phyloP scores from a whole-genome alignment of 2,113 vertebrate species.

The Andinoacara biseriatus region DNA sequence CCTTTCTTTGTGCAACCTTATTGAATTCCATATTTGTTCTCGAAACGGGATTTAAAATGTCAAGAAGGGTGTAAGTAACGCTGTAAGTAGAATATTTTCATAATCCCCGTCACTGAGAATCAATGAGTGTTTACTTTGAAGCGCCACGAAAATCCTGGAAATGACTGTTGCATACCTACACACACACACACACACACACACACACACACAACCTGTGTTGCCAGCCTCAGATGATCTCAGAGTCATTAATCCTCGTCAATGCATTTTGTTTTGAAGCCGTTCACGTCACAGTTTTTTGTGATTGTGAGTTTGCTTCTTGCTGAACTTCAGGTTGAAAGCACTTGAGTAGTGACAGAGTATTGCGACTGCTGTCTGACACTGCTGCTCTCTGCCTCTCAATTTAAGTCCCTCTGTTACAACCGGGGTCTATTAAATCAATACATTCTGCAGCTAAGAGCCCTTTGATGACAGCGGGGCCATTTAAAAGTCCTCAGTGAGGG shows the following conservation, averaged over 20 bases:
- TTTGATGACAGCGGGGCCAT: conserved; percentile 10
- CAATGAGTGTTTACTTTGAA: conserved; percentile 70
- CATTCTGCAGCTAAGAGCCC: conserved; percentile 17
- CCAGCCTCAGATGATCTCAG: conserved; percentile 23
- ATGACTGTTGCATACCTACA: conserved; percentile 38
- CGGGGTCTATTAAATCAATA: conserved; percentile 35
- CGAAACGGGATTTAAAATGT: conserved; percentile 80
- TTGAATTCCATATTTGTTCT: conserved; percentile 78
- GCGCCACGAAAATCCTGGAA: conserved; percentile 45
- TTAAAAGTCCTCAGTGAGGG: conserved; percentile 9
- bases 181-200: background rate
- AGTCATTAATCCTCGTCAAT: conserved; percentile 42
- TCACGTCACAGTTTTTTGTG: conserved; percentile 18
- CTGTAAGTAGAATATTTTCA: conserved; percentile 76
- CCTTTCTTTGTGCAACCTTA: conserved; percentile 59
- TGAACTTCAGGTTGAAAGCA: conserved; percentile 38
- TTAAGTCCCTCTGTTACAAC: background rate
- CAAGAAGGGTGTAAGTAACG: conserved; percentile 76
- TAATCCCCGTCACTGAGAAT: conserved; percentile 72
- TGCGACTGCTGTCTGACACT: conserved; percentile 16
- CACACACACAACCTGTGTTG: background rate
- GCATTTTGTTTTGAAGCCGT: conserved; percentile 15
- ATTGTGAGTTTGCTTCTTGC: background rate
- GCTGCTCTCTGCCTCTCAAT: background rate
- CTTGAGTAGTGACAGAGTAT: background rate